Base-by-base conservation (phyloP, 2,797 vertebrate species). In the Falco rusticolus region DNA sequence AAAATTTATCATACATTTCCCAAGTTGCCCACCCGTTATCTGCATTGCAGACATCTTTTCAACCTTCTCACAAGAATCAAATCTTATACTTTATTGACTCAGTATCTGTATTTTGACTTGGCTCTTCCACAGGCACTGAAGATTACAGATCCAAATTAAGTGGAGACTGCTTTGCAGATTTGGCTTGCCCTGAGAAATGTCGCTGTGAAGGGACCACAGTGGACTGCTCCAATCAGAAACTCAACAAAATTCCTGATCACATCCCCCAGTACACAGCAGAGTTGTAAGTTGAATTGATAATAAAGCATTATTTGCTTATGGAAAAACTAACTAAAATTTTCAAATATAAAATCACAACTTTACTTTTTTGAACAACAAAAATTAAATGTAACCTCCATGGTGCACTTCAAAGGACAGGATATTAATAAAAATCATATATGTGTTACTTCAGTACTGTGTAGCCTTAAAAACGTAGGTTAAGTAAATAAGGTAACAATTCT, bases 151-250 rank as follows among this genome's bases (percentile, higher is more conserved):
- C 99, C 88, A 99, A 99, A 97, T 98, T 99, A 82, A 99, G 99
- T 50, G 99, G 99, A 75, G 99, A 99, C 98, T 99, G 99, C 98
- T 99, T 99, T 94, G 99, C 99, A 28, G 99, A 99, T 97, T 94
- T 99, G 97, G 99, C 99, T 87, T 99, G 99, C 93, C 99, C 99
- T 17, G 99, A 99, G 90, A 99, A 99, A 96, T 99, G 99, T 89
- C 99, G 99, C 79, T 99, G 99, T 77, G 99, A 99, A 97, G 99
- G 99, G 51, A 99, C 99, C 87, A 99, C 99, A 3, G 99, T 99
- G 60, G 99, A 99, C 96, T 99, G 99, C 98, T 99, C 99, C 97
- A 99, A 99, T 98, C 99, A 99, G 97, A 99, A 99, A 92, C 99
- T 99, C 96, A 98, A 95, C 97, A 99, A 99, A 98, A 99, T 99